Evolutionary conservation across 1,140 invertebrate species (phyloP), one percentile per base, ranked within the genome.

Genomic region (Drosophila aff.): DNA sequence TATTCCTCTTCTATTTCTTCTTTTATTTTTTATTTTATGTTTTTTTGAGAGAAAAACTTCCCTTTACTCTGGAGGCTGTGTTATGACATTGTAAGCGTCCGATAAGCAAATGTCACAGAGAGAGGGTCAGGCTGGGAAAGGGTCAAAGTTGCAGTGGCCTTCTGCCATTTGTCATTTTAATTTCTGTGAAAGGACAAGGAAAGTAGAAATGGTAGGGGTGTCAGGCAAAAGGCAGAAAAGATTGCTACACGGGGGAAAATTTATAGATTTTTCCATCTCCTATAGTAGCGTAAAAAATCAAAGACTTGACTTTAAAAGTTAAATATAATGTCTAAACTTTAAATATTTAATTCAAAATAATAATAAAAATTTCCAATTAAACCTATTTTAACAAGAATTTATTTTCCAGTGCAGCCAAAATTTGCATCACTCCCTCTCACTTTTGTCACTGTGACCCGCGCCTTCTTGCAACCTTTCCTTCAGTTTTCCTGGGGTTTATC

Each of bases 81-180:
- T 90, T 89, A 90, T 89, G 85, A 89, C 85, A 90, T 90, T 73
- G 71, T 79, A 72, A 73, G 85, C 75, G 85, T 90, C 85, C 72
- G 83, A 86, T 89, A 89, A 90, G 85, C 84, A 76, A 63, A 79
- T 81, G 76, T 77, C 63, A 76, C 50, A 68, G 62, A 31, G 23
- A 15, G 28, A 33, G 36, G 67, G 49, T 66, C 47, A 67, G 26
- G 71, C 79, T 62, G 81, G 66, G 72, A 79, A 84, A 85, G 85
- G 85, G 85, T 90, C 85, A 89, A 85, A 84, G 79, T 80, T 80
- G 78, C 84, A 89, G 53, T 73, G 28, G 79, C 64, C 80, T 75
- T 82, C 50, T 82, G 80, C 68, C 85, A 89, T 89, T 89, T 89
- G 85, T 89, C 85, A 89, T 89, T 90, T 90, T 60, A 85, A 85